phyloP scores from a whole-genome alignment of 2,888 invertebrate genomes.

The Ochropacha duplaris region DNA sequence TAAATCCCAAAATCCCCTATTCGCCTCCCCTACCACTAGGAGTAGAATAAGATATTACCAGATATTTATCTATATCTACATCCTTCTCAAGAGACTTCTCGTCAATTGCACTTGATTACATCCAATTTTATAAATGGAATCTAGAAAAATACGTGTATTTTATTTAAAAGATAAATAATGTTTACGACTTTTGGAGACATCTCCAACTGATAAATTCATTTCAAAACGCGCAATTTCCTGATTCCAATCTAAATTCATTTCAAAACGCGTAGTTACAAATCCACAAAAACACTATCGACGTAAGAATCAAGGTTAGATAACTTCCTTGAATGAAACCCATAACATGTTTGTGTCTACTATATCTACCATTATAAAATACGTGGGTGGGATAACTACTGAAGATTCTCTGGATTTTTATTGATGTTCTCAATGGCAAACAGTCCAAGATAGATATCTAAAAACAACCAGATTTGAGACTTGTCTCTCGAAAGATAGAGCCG shows the following conservation, averaged over 20 bases:
- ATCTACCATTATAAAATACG: neutral
- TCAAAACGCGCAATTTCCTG: neutral
- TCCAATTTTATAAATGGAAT: neutral
- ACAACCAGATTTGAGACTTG: neutral
- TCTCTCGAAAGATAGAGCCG: no score
- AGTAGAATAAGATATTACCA: no score
- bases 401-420: neutral
- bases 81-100: no score
- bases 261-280: neutral
- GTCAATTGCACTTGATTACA: no score
- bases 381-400: neutral
- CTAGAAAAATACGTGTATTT: neutral
- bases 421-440: neutral
- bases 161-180: neutral
- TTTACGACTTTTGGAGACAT: neutral
- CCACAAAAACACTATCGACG: neutral
- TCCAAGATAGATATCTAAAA: neutral
- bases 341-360: neutral
- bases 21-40: no score
- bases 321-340: slow-evolving; percentile 4
- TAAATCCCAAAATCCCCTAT: no score
- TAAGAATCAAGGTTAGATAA: slow-evolving; percentile 1
- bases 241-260: neutral
- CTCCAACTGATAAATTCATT: neutral
- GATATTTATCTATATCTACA: no score